Base-by-base conservation (phyloP, 2,888 invertebrate genomes). In the Margaritifera margaritifera region DNA sequence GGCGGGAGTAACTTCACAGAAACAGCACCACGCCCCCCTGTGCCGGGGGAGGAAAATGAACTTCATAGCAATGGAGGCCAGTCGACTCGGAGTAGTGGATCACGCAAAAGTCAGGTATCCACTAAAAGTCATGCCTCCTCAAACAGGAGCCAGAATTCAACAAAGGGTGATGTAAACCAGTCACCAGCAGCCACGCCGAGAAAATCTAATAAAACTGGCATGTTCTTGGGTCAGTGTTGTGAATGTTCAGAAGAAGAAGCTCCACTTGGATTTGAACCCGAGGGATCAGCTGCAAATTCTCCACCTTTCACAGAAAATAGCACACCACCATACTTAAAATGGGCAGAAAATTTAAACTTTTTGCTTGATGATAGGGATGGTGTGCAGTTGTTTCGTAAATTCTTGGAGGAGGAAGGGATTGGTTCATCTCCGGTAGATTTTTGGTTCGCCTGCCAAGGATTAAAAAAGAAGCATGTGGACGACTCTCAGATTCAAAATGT, bases 311-410 rank as follows among this genome's bases (percentile, higher is more conserved):
- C 86, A 51, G 89, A 89, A 77, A 88, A 86, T 77, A 84, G 86
- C 75, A 85, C 89, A 92, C 84, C 94, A 94, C 82, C 93, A 94
- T 96, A 95, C 91, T 92, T 95, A 86, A 94, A 94, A 89, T 98
- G 98, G 97, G 96, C 97, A 61, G 93, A 94, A 83, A 95, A 94
- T 85, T 92, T 98, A 86, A 94, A 94, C 89, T 93, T 94, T 87
- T 92, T 98, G 81, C 93, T 98, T 84, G 94, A 95, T 59, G 97
- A 98, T 91, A 93, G 94, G 80, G 95, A 96, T 89, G 98, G 98
- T 73, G 95, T 96, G 81, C 93, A 94, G 74, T 92, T 96, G 87
- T 97, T 97, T 92, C 94, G 94, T 90, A 79, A 84, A 67, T 91
- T 88, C 78, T 83, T 91, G 27, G 83, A 84, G 20, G 83, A 87